Conservation (phyloP, 1,140 invertebrate genomes). For the Teleogryllus occipitalis region DNA sequence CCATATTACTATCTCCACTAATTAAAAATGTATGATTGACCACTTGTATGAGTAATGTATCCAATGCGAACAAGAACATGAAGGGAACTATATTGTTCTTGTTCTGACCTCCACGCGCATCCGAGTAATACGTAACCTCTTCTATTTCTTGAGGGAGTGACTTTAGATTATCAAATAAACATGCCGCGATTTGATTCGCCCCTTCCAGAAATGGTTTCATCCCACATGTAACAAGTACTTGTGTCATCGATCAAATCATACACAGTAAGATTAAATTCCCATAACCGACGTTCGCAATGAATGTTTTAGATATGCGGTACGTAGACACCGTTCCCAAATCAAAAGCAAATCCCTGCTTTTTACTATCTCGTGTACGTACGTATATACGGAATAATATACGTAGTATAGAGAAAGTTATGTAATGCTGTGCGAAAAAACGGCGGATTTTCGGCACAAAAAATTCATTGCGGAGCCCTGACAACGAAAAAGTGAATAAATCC, state of each 20-base stretch:
- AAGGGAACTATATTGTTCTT: conserved; percentile 25
- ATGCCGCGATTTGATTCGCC: conserved; percentile 24
- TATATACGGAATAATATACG: too few relatives aligned
- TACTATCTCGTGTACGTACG: too few relatives aligned
- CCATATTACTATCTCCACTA: conserved; percentile 30
- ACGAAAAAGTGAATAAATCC: too few relatives aligned
- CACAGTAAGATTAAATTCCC: conserved; percentile 24
- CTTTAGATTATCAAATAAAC: conserved; percentile 21
- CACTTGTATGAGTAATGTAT: conserved; percentile 27
- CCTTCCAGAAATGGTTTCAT: conserved; percentile 26
- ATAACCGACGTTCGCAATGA: conserved; percentile 22
- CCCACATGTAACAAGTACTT: conserved; percentile 27
- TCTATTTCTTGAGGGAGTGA: conserved; percentile 7
- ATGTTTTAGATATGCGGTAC: conserved; percentile 18
- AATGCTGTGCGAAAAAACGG: too few relatives aligned
- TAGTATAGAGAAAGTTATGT: too few relatives aligned
- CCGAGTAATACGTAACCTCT: conserved; percentile 25
- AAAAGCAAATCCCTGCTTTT: conserved; percentile 16
- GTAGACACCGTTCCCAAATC: conserved; percentile 23
- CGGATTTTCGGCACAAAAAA: too few relatives aligned
- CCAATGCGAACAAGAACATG: conserved; percentile 33
- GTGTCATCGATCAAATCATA: conserved; percentile 23
- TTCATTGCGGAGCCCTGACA: too few relatives aligned
- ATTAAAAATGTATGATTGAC: too few relatives aligned
- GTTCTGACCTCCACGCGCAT: conserved; percentile 29